phyloP scores from a whole-genome alignment of 2,888 invertebrate genomes.

The Abrostola tripartita region DNA sequence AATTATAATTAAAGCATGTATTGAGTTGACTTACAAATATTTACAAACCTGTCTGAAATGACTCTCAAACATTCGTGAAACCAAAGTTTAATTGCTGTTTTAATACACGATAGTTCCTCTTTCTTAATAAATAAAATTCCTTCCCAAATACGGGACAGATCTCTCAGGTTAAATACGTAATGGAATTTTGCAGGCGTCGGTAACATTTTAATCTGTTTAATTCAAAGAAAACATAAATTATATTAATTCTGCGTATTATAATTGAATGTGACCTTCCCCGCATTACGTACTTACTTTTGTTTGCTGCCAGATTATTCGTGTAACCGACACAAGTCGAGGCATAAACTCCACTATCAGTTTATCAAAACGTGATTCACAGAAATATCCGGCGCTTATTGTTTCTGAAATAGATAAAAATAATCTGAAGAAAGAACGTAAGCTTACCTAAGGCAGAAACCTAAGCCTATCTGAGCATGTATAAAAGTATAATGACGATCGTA shows the following conservation, averaged over 20 bases:
- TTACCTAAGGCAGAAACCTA: too few relatives aligned
- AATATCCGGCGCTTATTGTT: slow-evolving; percentile 94
- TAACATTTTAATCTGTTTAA: slow-evolving; percentile 91
- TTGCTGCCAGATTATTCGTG: slow-evolving; percentile 95
- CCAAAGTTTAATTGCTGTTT: slow-evolving; percentile 92
- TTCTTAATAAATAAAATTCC: slow-evolving; percentile 93
- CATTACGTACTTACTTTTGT: slow-evolving; percentile 88
- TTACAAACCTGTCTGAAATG: slow-evolving; percentile 92
- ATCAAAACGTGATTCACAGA: slow-evolving; percentile 91
- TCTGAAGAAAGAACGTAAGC: too few relatives aligned
- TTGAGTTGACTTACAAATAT: neutral
- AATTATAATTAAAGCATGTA: neutral
- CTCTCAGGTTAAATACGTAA: slow-evolving; percentile 96
- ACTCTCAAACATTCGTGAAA: slow-evolving; percentile 95
- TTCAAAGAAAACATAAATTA: neutral
- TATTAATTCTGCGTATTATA: too few relatives aligned
- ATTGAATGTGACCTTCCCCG: too few relatives aligned
- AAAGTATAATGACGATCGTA: too few relatives aligned
- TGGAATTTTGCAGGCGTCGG: slow-evolving; percentile 98
- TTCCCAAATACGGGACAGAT: slow-evolving; percentile 97
- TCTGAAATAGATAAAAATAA: slow-evolving; percentile 78
- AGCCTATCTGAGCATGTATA: too few relatives aligned
- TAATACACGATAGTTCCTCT: slow-evolving; percentile 89
- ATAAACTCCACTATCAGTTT: slow-evolving; percentile 91
- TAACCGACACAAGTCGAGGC: slow-evolving; percentile 92